Conservation (phyloP, 92 coral and sea anemone species). For the Zoanthus gigantus region DNA sequence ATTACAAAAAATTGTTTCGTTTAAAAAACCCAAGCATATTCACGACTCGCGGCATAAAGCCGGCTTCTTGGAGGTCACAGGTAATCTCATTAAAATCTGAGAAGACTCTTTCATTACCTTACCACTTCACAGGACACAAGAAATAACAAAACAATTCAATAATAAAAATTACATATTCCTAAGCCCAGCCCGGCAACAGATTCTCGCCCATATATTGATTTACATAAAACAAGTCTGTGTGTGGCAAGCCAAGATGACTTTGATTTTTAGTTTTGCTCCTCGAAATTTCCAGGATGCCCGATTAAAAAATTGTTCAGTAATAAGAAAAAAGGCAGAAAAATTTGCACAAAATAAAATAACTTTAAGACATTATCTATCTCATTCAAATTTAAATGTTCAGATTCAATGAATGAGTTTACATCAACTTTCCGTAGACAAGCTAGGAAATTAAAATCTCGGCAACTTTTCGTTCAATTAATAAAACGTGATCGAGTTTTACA, state of each 20-base stretch:
- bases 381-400: constrained; percentile 4
- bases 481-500: background rate
- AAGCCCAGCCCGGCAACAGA: background rate
- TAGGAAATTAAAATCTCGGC: background rate
- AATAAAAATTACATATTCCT: constrained; percentile 43
- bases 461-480: background rate
- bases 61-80: background rate
- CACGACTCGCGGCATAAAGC: background rate
- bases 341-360: background rate
- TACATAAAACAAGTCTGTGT: constrained; percentile 23
- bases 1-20: background rate
- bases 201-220: constrained; percentile 22
- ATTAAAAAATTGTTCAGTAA: too few species aligned
- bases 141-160: constrained; percentile 19
- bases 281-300: too few species aligned
- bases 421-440: background rate
- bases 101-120: constrained; percentile 12
- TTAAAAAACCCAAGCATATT: background rate
- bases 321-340: background rate
- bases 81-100: constrained; percentile 38
- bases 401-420: background rate
- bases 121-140: background rate
- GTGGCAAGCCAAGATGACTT: background rate
- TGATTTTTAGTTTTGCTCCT: background rate
- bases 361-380: background rate